Evolutionary conservation across 2,888 invertebrate species (phyloP), one percentile per base, ranked within the genome.

Genomic region (Ditula angustiorana): DNA sequence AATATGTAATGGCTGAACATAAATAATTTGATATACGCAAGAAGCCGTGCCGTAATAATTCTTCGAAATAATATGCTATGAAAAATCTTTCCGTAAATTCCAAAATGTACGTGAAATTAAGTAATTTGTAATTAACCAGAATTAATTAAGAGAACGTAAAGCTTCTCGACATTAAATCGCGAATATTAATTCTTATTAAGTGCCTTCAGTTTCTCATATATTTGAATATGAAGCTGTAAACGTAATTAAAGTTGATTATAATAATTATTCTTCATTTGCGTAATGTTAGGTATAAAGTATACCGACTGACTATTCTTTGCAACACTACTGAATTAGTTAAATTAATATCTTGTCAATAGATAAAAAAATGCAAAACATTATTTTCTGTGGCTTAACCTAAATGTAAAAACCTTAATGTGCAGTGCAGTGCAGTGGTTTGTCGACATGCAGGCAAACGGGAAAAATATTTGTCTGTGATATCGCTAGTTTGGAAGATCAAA

Each of bases 71-170:
- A 26, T 37, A 52, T 7, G 44, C n/a, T 24, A 33, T 19, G 37
- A 47, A 62, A 47, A 49, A 47, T 37, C 19, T 46, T 21, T 47
- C 26, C 35, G 16, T 47, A 62, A 49, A 56, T 56, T 49, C 35
- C 46, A 10, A 19, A 30, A 35, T 1, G n/a, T 37, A 37, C 37
- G 21, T 23, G 16, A 49, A 41, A 28, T 56, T 37, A 8, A 62
- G 49, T 56, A 37, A 56, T 55, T 61, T 61, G 4, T 55, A 61
- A 61, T 56, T 56, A 62, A 23, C 26, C 13, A 8, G 30, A 49
- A 56, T 61, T 62, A 62, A 56, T 62, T 56, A 49, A 16, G 37
- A 16, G 56, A 49, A 41, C 23, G 60, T 60, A 52, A 56, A 37
- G 56, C 56, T 37, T 62, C 47, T 47, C 55, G 28, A 37, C 26